Conservation (phyloP, 2,888 invertebrate genomes). For the Empis livida region DNA sequence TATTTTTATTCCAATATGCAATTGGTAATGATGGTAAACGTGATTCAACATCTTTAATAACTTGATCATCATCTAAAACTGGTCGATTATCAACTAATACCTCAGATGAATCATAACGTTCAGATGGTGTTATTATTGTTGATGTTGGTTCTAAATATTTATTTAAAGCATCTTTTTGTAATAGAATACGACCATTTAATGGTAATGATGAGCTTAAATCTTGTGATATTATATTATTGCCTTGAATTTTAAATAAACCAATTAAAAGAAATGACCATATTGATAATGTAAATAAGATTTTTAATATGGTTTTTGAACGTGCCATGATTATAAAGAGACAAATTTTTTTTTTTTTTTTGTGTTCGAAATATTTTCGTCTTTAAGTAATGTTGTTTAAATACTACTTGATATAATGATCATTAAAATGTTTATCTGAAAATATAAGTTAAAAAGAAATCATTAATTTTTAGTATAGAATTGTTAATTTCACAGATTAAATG, state of each 20-base stretch:
- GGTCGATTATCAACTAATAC: slow-evolving; percentile 33
- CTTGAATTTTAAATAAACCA: slow-evolving; percentile 35
- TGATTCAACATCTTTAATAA: slow-evolving; percentile 64
- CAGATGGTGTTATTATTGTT: slow-evolving; percentile 26
- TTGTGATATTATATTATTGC: slow-evolving; percentile 30
- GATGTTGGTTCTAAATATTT: slow-evolving; percentile 27
- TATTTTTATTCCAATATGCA: slow-evolving; percentile 72
- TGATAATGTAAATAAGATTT: slow-evolving; percentile 34
- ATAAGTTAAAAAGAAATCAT: too few species aligned
- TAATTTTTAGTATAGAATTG: too few species aligned
- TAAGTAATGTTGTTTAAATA: too few species aligned
- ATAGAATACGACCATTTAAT: slow-evolving; percentile 31
- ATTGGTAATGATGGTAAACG: slow-evolving; percentile 74
- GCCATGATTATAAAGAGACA: slow-evolving; percentile 28
- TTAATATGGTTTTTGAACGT: slow-evolving; percentile 31
- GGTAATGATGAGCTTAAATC: slow-evolving; percentile 28
- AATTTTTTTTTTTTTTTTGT: too few species aligned
- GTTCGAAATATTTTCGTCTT: too few species aligned
- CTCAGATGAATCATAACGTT: slow-evolving; percentile 34
- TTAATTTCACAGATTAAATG: too few species aligned
- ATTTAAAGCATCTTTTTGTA: slow-evolving; percentile 29
- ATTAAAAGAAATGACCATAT: slow-evolving; percentile 36
- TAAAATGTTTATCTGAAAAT: too few species aligned
- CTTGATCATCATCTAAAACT: slow-evolving; percentile 52
- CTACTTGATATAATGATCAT: too few species aligned